Evolutionary conservation across 2,888 invertebrate species (phyloP).

Genomic region (Malacosoma neustria): DNA sequence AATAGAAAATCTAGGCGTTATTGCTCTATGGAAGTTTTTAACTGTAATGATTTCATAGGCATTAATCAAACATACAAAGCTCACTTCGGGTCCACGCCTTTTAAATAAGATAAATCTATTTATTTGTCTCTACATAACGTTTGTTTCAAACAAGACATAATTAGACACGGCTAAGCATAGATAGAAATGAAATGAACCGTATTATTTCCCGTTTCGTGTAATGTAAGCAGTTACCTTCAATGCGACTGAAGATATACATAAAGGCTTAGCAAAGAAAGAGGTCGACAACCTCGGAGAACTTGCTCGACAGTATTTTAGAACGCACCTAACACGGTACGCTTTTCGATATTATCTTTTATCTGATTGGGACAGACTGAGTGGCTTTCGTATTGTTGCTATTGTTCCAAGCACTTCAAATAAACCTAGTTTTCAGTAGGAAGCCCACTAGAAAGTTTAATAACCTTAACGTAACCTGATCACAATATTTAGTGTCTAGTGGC

Average conservation of each 20-base stretch:
- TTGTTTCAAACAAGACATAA: background rate
- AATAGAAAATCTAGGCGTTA: too few relatives aligned
- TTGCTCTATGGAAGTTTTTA: too few relatives aligned
- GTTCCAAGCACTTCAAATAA: background rate
- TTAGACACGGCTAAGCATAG: background rate
- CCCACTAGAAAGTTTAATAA: background rate
- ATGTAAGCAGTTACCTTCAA: slow-evolving; percentile 50
- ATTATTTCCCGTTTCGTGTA: slow-evolving; percentile 65
- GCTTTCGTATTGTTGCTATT: background rate
- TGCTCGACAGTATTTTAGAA: slow-evolving; percentile 25
- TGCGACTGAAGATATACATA: slow-evolving; percentile 51
- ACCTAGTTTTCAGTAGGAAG: background rate
- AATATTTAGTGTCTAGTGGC: background rate
- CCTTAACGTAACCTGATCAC: background rate
- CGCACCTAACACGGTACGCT: slow-evolving; percentile 1
- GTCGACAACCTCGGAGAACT: slow-evolving; percentile 51
- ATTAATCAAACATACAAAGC: too few relatives aligned
- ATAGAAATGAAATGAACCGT: slow-evolving; percentile 61
- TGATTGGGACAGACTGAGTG: background rate
- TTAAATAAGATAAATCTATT: too few relatives aligned
- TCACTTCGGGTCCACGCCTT: too few relatives aligned
- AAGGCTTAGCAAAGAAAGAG: slow-evolving; percentile 36
- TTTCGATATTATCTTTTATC: background rate
- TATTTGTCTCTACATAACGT: background rate
- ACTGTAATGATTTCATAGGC: too few relatives aligned